Percentiles rank a stretch among this genome's conserved stretches.
These are phyloP conservation scores for Aelia acuminata DNA, from an alignment of 2,888 invertebrate genomes.

Conservation along the genomic window DNA sequence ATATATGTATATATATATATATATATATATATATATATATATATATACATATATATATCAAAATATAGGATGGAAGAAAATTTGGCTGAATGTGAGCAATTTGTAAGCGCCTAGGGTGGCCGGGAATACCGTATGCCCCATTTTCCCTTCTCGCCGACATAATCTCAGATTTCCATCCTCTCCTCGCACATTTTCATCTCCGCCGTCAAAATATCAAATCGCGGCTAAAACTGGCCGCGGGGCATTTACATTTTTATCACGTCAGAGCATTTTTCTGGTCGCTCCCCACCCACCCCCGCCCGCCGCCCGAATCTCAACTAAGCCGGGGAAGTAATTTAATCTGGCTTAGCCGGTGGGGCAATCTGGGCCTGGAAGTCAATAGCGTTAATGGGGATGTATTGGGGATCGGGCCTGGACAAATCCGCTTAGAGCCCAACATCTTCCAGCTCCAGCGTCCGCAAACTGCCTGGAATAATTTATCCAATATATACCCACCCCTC, in stretches of 20 bases:
- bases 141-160: neutral
- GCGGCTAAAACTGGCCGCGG: conserved; percentile 10
- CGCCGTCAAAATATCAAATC: conserved; percentile 41
- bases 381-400: neutral
- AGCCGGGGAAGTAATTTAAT: conserved; percentile 42
- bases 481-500: neutral
- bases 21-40: too few species aligned
- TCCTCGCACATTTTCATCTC: conserved; percentile 37
- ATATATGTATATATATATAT: too few species aligned
- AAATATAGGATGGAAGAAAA: neutral
- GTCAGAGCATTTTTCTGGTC: conserved; percentile 46
- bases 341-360: neutral
- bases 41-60: too few species aligned
- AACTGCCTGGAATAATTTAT: neutral
- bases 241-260: conserved; percentile 59
- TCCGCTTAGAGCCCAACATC: neutral
- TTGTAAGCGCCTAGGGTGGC: neutral
- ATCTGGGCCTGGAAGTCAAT: neutral
- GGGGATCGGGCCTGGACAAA: neutral
- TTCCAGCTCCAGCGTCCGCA: neutral
- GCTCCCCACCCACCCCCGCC: neutral
- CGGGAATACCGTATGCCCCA: neutral
- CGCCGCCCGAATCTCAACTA: conserved; percentile 33
- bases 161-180: conserved; percentile 15
- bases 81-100: neutral